phyloP scores from a whole-genome alignment of 2,888 invertebrate genomes.

The Pterostichus niger region DNA sequence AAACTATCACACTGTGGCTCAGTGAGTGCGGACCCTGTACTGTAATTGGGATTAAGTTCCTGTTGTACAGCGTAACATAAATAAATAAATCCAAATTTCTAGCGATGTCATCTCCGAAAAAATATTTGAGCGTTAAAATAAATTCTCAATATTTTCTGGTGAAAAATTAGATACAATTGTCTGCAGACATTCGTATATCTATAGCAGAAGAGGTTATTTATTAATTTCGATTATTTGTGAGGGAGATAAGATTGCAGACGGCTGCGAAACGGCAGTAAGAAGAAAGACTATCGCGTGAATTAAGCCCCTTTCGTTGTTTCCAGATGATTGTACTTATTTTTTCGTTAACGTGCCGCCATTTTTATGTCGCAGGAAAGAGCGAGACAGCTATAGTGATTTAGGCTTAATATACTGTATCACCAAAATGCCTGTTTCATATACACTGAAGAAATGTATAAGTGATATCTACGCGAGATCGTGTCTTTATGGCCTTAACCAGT shows the following conservation, averaged over 20 bases:
- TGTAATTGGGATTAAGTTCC: no score
- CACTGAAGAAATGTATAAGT: conserved; percentile 62
- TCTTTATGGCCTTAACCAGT: conserved; percentile 18
- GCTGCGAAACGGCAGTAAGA: neutral
- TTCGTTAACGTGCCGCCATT: conserved; percentile 48
- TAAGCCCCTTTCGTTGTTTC: conserved; percentile 35
- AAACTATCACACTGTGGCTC: no score
- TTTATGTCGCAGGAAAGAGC: conserved; percentile 35
- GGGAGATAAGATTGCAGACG: conserved; percentile 13
- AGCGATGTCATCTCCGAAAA: no score
- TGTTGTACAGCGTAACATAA: no score
- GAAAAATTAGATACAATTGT: neutral
- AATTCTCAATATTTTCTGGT: neutral
- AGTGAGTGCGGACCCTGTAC: no score
- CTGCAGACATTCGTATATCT: no score
- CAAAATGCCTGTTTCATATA: conserved; percentile 63
- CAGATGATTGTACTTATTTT: conserved; percentile 55
- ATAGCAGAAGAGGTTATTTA: neutral
- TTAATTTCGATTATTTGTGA: conserved; percentile 39
- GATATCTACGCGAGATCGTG: conserved; percentile 46
- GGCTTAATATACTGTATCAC: conserved; percentile 62
- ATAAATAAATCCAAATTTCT: no score
- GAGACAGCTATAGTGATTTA: conserved; percentile 41
- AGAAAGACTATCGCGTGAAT: conserved; percentile 31
- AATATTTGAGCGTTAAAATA: no score